Base-by-base conservation (phyloP, 2,888 invertebrate species). In the Pharmacophagus antenor region DNA sequence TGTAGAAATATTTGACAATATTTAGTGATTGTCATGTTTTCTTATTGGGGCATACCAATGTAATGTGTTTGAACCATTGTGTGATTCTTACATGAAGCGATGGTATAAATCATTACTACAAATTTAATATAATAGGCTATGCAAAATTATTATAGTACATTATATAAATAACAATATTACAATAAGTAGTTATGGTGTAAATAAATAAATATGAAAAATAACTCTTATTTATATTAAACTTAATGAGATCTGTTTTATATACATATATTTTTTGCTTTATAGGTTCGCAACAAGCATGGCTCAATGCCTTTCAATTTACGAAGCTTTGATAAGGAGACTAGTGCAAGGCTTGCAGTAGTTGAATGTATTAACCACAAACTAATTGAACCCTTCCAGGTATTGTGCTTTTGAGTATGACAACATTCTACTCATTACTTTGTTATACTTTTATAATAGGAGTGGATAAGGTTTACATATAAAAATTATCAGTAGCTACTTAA, bases 281-380 rank as follows among this genome's bases (percentile, higher is more conserved):
- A 93, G 93, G 95, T 97, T 23, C 94, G 96, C 77, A 94, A 96
- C 78, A 98, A 97, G 87, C 96, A 98, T 83, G 98, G 98, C 49
- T 94, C 94, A 62, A 98, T 99, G 99, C 99, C 99, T 21, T 99
- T 99, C 91, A 98, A 99, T 82, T 92, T 99, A 74, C 94, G 98
- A 68, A 94, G 94, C 78, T 98, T 98, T 80, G 98, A 98, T 73
- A 99, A 99, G 82, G 99, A 99, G 85, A 98, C 96, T 65, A 99
- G 98, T 84, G 99, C 99, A 41, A 96, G 98, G 81, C 95, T 99
- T 95, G 99, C 99, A 53, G 97, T 99, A 51, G 95, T 97, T 42
- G 99, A 99, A 87, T 99, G 99, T 91, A 97, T 99, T 62, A 97
- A 97, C 80, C 99, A 99, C 87, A 98, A 98, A 82, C 94, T 99